Conservation (phyloP, 2,888 invertebrate species). For the Blastobasis adustella region DNA sequence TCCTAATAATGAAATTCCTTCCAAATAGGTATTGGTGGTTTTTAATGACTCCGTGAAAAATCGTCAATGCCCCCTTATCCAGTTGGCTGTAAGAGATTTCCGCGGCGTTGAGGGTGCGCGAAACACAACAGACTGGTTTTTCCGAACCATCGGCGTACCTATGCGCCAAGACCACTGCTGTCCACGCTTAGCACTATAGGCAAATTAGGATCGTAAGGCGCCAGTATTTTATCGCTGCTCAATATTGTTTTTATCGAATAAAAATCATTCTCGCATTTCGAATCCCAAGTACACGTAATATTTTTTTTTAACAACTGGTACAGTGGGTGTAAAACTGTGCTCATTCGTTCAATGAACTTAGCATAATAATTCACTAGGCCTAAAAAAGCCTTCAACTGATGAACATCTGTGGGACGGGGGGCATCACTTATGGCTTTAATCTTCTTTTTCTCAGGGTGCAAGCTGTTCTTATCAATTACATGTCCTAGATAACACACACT, state of each 20-base stretch:
- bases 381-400: conserved; percentile 1
- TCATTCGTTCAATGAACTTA: neutral
- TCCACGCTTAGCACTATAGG: neutral
- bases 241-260: neutral
- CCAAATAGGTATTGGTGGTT: no score
- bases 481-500: no score
- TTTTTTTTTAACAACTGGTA: neutral
- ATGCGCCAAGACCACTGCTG: no score
- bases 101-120: neutral
- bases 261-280: neutral
- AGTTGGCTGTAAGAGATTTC: neutral
- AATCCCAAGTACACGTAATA: neutral
- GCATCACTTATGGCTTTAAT: conserved; percentile 1
- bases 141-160: neutral
- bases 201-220: neutral
- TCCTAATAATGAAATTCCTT: no score
- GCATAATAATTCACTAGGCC: neutral
- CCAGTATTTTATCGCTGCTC: neutral
- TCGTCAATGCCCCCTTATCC: neutral
- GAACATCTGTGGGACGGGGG: conserved; percentile 1
- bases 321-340: neutral
- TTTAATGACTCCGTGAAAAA: neutral
- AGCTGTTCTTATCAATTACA: no score
- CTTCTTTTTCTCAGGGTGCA: conserved; percentile 2
- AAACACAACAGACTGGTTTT: neutral